Base-by-base conservation (phyloP, 2,888 invertebrate genomes). In the Aphidoletes aphidimyza region DNA sequence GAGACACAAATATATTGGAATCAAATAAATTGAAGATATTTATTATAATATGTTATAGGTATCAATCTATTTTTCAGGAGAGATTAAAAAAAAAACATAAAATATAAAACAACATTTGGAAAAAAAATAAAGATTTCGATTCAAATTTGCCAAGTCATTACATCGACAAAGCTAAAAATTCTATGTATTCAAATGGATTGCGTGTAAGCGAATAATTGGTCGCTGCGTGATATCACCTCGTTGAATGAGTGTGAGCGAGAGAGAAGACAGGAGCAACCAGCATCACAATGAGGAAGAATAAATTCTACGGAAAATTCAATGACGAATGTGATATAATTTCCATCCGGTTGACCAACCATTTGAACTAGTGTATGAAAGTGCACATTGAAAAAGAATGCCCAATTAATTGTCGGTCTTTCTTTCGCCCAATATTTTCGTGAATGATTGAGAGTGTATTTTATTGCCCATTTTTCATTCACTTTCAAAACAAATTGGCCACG, bases 131-230 rank as follows among this genome's bases (percentile, higher is more conserved):
- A 59, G 1, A 30, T 26, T 59, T 14, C 2, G 26, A 6, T 26
- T 59, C 2, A 14, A 59, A 59, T 30, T 11, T 5, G 5, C 81
- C 22, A 81, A 37, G 78, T 78, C 78, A 78, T 78, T 78, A 8
- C 34, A 78, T 78, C 22, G 81, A 81, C 81, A 81, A 81, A n/a
- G 37, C 37, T 81, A 37, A 81, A 22, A 9, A 81, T n/a, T n/a
- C n/a, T n/a, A n/a, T n/a, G n/a, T n/a, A 19, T 81, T n/a, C 36
- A 81, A 37, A 81, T 37, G 8, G n/a, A 19, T 81, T 81, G 81
- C 81, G 81, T 81, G 81, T 37, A 81, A 81, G n/a, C 8, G 37
- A 19, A 81, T 81, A 81, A 81, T 81, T 81, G 81, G 36, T 81
- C 37, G 81, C 81, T 36, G 37, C 37, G 37, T 37, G 81, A 81